Base-by-base conservation (phyloP, 2,113 vertebrate species). In the Neolamprologus kungweensis region DNA sequence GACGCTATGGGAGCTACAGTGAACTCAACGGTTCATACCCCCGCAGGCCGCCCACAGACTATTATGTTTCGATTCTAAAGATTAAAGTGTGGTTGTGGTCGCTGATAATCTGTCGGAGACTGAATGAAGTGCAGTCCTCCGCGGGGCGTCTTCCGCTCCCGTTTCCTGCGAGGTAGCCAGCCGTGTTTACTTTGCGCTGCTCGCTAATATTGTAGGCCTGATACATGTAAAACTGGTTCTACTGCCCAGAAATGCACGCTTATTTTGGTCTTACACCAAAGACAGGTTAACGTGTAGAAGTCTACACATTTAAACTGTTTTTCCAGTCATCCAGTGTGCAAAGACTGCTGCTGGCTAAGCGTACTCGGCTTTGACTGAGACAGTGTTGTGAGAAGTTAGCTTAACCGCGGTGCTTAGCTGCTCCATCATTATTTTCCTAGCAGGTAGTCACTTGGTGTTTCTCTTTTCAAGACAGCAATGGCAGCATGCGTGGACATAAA, bases 71-170 rank as follows among this genome's bases (percentile, higher is more conserved):
- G 23, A 78, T 28, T 2, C 71, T 50, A 31, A 31, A 31, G 23
- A 78, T 50, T 31, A 78, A n/a, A 17, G 45, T 50, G 45, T 50
- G 73, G 8, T 23, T 42, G 35, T 23, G 65, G 71, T 47, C 42
- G 71, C 42, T 19, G 71, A 85, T 86, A 45, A 50, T 79, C 42
- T 75, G 33, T 23, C 9, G 31, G 42, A 14, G 19, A 80, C 84
- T 91, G 89, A 90, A 92, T 87, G 90, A 84, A 88, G 6, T 60
- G 23, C 88, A 90, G 79, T 53, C 17, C 94, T 78, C 92, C 54
- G 65, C 92, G 92, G 94, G 94, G 92, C 90, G 93, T 90, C 93
- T 92, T 94, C 92, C 94, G 94, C 88, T 83, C 60, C 71, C 79
- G 82, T 87, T 94, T 94, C 92, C 94, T 92, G 92, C 84, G 87